phyloP scores from a whole-genome alignment of 2,113 vertebrate genomes.

The Carollia perspicillata region DNA sequence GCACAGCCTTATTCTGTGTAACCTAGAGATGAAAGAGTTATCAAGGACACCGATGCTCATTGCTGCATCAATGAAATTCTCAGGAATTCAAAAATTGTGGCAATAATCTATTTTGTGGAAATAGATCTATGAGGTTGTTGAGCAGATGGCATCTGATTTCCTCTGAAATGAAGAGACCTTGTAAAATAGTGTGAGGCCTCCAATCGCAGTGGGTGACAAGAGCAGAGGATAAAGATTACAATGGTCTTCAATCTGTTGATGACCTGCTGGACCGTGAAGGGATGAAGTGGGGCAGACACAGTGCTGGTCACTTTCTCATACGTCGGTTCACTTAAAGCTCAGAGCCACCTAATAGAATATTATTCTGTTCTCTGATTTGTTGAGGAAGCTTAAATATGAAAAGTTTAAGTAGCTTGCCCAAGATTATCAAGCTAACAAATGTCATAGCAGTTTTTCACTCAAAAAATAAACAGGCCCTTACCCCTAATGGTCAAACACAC shows the following conservation, averaged over 20 bases:
- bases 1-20: constrained; percentile 58
- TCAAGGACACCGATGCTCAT: constrained; percentile 68
- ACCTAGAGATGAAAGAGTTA: constrained; percentile 73
- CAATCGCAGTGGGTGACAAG: not conserved
- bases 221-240: not conserved
- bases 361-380: not conserved
- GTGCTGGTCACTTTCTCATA: not conserved
- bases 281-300: not conserved
- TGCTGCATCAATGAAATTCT: constrained; percentile 51
- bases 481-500: not conserved
- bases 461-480: not conserved
- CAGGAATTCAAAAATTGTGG: constrained; percentile 51
- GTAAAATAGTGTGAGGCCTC: not conserved
- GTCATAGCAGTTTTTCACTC: not conserved
- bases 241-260: not conserved
- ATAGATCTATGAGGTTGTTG: constrained; percentile 55
- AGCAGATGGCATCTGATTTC: constrained; percentile 48
- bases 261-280: not conserved
- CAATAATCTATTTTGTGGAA: constrained; percentile 60
- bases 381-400: not conserved
- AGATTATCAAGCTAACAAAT: not conserved
- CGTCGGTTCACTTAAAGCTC: not conserved
- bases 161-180: constrained; percentile 42
- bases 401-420: not conserved
- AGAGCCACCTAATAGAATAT: not conserved